phyloP scores from a whole-genome alignment of 2,888 invertebrate genomes.

The Agriopis leucophaearia region DNA sequence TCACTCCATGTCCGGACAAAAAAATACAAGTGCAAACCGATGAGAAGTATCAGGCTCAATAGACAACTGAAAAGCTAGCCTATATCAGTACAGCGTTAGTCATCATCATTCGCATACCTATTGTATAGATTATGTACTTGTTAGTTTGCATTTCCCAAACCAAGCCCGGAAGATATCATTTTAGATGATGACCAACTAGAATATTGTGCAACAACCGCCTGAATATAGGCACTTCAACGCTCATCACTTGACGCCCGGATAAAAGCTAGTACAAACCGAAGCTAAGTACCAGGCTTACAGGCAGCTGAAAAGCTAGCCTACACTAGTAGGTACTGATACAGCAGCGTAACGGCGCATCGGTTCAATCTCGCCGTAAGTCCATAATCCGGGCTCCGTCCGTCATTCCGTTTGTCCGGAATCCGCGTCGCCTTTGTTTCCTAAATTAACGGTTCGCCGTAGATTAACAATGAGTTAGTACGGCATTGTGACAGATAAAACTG shows the following conservation, averaged over 20 bases:
- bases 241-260: neutral
- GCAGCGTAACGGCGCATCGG: conserved; percentile 23
- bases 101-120: too few species aligned
- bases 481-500: conserved; percentile 33
- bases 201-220: neutral
- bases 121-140: neutral
- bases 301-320: conserved; percentile 20
- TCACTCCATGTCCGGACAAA: too few species aligned
- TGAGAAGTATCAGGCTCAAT: too few species aligned
- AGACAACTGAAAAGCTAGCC: too few species aligned
- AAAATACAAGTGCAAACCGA: too few species aligned
- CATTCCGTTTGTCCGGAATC: conserved; percentile 44
- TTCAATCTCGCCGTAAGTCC: conserved; percentile 31
- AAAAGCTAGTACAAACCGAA: neutral
- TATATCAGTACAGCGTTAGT: too few species aligned
- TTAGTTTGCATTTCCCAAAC: too few species aligned
- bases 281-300: conserved; percentile 14
- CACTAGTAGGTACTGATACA: neutral
- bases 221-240: neutral
- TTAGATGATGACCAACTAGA: neutral
- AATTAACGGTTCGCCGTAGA: conserved; percentile 54
- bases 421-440: conserved; percentile 58
- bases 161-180: too few species aligned
- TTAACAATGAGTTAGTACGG: conserved; percentile 36
- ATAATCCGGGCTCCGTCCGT: conserved; percentile 51